Evolutionary conservation across 23 tunicate genomes (phyloP).

Genomic region (Aplidium turbinatum): DNA sequence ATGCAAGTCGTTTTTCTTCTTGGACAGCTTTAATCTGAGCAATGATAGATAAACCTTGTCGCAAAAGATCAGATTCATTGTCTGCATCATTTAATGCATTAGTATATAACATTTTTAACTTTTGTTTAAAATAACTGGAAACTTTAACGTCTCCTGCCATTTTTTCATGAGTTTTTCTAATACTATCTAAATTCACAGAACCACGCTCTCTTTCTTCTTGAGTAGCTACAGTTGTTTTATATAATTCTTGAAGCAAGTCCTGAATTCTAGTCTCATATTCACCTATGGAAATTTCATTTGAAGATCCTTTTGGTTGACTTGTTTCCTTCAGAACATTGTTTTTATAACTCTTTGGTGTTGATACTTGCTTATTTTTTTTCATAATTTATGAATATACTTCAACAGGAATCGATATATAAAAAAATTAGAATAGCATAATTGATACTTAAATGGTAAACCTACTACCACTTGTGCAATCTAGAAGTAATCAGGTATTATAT

Average conservation of each 20-base stretch:
- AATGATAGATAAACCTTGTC: conserved; percentile 65
- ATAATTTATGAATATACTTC: no score
- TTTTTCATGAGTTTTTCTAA: conserved; percentile 85
- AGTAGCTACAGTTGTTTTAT: conserved; percentile 34
- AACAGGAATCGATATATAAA: no score
- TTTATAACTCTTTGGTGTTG: no score
- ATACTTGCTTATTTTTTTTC: no score
- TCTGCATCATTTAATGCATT: conserved; percentile 75
- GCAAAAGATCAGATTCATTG: conserved; percentile 63
- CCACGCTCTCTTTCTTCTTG: conserved; percentile 56
- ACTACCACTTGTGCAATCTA: no score
- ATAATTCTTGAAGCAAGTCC: conserved; percentile 41
- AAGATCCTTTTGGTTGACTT: no score
- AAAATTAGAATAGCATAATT: no score
- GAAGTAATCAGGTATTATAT: no score
- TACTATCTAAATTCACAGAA: conserved; percentile 48
- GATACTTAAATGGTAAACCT: no score
- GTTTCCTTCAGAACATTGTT: no score
- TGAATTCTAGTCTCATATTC: conserved; percentile 61
- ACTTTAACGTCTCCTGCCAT: conserved; percentile 61
- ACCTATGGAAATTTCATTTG: no score
- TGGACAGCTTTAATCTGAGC: conserved; percentile 63
- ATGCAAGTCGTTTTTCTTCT: conserved; percentile 71
- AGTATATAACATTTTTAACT: conserved; percentile 53
- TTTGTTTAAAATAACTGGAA: conserved; percentile 58